phyloP scores from a whole-genome alignment of 2,888 invertebrate species.

The Phymatocera aterrima region DNA sequence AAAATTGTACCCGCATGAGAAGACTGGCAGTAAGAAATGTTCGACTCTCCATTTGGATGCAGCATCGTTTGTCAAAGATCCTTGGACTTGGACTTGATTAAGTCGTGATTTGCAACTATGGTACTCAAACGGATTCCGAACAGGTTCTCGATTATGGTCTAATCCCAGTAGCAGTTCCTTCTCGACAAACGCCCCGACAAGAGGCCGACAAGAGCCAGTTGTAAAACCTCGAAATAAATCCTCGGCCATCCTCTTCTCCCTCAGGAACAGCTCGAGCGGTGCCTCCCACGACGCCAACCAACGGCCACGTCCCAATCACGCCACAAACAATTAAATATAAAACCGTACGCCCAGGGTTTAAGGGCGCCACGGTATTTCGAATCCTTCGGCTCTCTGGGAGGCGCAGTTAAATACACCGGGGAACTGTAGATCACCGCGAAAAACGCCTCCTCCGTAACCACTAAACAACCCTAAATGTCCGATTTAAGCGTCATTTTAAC shows the following conservation, averaged over 20 bases:
- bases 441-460: background rate
- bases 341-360: conserved; percentile 57
- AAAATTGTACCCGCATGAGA: too few relatives aligned
- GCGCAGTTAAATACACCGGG: conserved; percentile 47
- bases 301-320: conserved; percentile 46
- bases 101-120: conserved; percentile 33
- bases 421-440: conserved; percentile 52
- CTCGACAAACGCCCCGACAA: conserved; percentile 35
- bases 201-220: conserved; percentile 30
- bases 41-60: too few relatives aligned
- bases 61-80: too few relatives aligned
- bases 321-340: conserved; percentile 65
- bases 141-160: conserved; percentile 36
- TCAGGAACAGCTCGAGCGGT: conserved; percentile 47
- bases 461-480: conserved; percentile 18
- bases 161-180: conserved; percentile 28
- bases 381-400: conserved; percentile 52
- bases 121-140: conserved; percentile 15
- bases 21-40: too few relatives aligned
- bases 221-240: conserved; percentile 59
- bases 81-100: too few relatives aligned
- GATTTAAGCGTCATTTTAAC: conserved; percentile 33
- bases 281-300: conserved; percentile 15
- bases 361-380: conserved; percentile 48
- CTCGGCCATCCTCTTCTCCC: conserved; percentile 49